Conservation (phyloP, 1,140 invertebrate genomes). For the Lamellibrachia luymesi region DNA sequence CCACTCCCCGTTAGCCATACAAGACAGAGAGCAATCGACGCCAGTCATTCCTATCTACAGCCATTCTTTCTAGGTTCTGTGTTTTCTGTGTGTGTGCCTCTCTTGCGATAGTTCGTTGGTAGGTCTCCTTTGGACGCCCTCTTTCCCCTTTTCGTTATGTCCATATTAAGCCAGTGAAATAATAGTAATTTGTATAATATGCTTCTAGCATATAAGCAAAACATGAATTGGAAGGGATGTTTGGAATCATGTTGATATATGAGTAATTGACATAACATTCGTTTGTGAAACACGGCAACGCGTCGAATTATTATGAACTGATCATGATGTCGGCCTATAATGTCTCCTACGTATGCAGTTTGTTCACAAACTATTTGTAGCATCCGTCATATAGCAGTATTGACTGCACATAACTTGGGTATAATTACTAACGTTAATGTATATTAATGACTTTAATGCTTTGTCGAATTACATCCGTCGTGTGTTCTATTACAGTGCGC, state of each 20-base stretch:
- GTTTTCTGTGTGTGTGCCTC: too few species aligned
- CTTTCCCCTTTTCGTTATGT: background rate
- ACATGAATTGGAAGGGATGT: background rate
- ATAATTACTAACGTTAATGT: too few species aligned
- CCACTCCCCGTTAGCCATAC: too few species aligned
- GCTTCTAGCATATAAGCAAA: background rate
- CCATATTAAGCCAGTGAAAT: background rate
- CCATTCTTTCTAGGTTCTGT: too few species aligned
- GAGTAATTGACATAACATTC: background rate
- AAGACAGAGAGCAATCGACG: too few species aligned
- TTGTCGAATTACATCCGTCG: background rate
- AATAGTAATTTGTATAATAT: background rate
- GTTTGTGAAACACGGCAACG: background rate
- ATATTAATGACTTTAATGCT: too few species aligned
- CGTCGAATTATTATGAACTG: too few species aligned
- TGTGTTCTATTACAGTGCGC: background rate
- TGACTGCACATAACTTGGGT: background rate
- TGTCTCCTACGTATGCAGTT: background rate
- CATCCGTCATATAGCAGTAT: background rate
- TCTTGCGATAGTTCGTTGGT: too few species aligned
- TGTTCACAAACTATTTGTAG: background rate
- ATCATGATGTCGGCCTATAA: background rate
- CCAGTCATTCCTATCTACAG: too few species aligned
- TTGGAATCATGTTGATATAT: too few species aligned
- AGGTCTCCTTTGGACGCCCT: too few species aligned